Evolutionary conservation across 1,140 invertebrate species (phyloP), one percentile per base, ranked within the genome.

Genomic region (Calephelis nemesis): DNA sequence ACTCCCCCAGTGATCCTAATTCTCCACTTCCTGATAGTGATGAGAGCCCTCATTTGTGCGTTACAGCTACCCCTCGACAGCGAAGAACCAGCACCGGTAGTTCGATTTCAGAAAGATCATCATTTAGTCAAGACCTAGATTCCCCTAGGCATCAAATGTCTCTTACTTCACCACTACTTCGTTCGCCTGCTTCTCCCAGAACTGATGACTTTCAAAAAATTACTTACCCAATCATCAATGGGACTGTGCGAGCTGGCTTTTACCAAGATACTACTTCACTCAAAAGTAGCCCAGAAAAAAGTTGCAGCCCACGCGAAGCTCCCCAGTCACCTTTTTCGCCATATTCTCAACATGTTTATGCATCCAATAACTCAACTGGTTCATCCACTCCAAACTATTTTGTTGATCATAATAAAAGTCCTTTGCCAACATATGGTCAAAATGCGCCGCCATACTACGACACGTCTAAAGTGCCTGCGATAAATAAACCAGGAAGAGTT

Each of bases 201-300:
- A 92, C 89, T 0, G 92, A 93, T 49, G 93, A 94, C 66, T 93
- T 94, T 71, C 94, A 93, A 69, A 94, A 94, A 74, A 93, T 93
- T 71, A 92, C 93, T 2, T 94, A 95, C 58, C 93, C 95, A 0
- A 94, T 95, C 7, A 92, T 95, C 15, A 95, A 95, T 83, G 95
- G 95, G 2, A 94, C 95, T 15, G 95, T 96, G 4, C 93, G 95
- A 70, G 95, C 95, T 48, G 95, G 95, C 4, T 96, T 96, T 79
- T 96, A 96, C 83, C 95, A 96, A 86, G 95, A 96, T 72, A 96
- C 95, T 0, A 94, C 94, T 30, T 95, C 94, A 62, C 94, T 94
- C 1, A 95, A 95, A 87, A 95, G 94, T 73, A 95, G 94, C 74
- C 95, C 95, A 2, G 95, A 96, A 67, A 95, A 95, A 80, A 95